Evolutionary conservation across 1,140 invertebrate genomes (phyloP).

Genomic region (Fopius arisanus): DNA sequence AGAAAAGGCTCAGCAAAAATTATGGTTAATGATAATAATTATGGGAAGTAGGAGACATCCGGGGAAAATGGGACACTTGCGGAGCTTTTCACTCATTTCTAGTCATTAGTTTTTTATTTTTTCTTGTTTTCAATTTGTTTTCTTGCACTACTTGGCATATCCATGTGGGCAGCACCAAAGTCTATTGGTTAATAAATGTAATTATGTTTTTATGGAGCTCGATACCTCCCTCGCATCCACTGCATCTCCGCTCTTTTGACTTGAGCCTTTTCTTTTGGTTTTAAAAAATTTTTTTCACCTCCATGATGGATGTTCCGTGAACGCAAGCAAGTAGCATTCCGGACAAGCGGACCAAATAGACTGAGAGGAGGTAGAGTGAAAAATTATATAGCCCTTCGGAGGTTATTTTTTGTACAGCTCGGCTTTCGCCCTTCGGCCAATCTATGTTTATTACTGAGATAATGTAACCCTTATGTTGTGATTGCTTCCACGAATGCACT

Average conservation of each 20-base stretch:
- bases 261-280: conserved; percentile 5
- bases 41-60: too few species aligned
- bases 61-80: too few species aligned
- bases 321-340: conserved; percentile 13
- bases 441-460: conserved; percentile 1
- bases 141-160: too few species aligned
- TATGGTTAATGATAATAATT: too few species aligned
- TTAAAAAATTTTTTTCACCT: too few species aligned
- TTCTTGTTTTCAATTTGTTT: too few species aligned
- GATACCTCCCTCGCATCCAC: conserved; percentile 45
- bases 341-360: conserved; percentile 8
- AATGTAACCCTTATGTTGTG: background rate
- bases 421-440: conserved; percentile 28
- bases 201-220: conserved; percentile 63
- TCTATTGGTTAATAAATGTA: conserved; percentile 61
- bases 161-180: conserved; percentile 25
- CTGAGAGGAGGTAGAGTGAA: background rate
- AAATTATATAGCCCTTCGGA: conserved; percentile 11
- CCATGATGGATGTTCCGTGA: conserved; percentile 57
- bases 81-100: too few species aligned
- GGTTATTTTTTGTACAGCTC: background rate
- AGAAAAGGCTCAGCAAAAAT: too few species aligned
- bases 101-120: background rate
- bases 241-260: conserved; percentile 27
- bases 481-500: conserved; percentile 2